Conservation (phyloP, 2,797 vertebrate genomes). For the Argentina silus region DNA sequence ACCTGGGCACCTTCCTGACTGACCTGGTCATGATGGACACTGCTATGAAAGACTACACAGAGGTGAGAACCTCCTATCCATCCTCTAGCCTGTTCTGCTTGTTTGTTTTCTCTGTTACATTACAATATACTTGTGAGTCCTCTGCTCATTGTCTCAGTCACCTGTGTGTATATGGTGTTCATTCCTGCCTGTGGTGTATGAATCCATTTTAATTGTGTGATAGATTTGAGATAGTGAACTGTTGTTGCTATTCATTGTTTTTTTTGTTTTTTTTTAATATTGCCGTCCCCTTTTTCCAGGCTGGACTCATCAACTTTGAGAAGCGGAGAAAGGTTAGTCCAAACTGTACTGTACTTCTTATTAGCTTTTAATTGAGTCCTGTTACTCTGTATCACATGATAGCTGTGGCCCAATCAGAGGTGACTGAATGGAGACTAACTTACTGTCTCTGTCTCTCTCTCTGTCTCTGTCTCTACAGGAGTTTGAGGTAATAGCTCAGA, state of each 20-base stretch:
- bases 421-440: not conserved
- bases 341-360: not conserved
- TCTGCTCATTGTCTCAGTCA: not conserved
- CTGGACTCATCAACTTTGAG: slow-evolving; percentile 80
- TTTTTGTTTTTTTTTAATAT: not conserved
- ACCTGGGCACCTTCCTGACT: slow-evolving; percentile 94
- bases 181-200: not conserved
- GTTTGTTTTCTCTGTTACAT: not conserved
- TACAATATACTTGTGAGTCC: not conserved
- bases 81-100: not conserved
- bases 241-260: not conserved
- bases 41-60: slow-evolving; percentile 94
- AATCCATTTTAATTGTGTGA: no score
- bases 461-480: slow-evolving; percentile 77
- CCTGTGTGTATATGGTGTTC: not conserved
- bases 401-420: not conserved
- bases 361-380: not conserved
- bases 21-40: slow-evolving; percentile 99
- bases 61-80: slow-evolving; percentile 70
- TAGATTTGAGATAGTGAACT: no score
- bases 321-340: slow-evolving; percentile 76
- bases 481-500: slow-evolving; percentile 94
- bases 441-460: not conserved
- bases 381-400: no score
- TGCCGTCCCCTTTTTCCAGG: slow-evolving; percentile 51